phyloP scores from a whole-genome alignment of 2,113 vertebrate genomes.

The Dinomys branickii region DNA sequence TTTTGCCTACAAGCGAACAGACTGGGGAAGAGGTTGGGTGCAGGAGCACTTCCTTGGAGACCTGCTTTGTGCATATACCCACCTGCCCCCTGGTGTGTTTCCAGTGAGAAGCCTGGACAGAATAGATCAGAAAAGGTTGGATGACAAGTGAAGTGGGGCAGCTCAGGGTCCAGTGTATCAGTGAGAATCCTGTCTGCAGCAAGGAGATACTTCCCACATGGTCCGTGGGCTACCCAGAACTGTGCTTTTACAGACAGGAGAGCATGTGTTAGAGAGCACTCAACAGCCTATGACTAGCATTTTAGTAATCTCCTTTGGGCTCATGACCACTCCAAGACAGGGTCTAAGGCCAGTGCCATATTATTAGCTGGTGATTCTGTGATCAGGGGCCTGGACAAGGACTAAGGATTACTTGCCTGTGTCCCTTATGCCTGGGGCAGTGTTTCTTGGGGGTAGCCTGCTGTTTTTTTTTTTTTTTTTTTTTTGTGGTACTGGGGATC shows the following conservation, averaged over 20 bases:
- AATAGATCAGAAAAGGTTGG: neutral
- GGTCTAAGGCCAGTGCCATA: neutral
- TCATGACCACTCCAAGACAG: no score
- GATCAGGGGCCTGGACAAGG: neutral
- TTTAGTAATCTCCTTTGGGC: neutral
- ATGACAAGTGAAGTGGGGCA: neutral
- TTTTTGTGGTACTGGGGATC: no score
- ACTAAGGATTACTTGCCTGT: accelerated
- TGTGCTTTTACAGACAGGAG: neutral
- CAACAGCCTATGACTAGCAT: accelerated
- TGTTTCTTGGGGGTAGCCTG: neutral
- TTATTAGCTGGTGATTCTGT: neutral
- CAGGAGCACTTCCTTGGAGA: neutral
- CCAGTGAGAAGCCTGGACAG: neutral
- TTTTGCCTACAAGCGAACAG: neutral
- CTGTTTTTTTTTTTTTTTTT: no score
- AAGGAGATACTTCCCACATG: no score
- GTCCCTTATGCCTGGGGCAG: neutral
- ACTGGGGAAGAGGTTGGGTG: neutral
- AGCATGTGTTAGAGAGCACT: no score
- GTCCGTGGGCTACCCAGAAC: neutral
- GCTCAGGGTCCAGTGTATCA: accelerated
- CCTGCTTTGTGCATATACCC: neutral
- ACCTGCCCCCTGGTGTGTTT: neutral
- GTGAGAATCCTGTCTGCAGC: neutral